Conservation (phyloP, 2,113 vertebrate species). For the Stercorarius parasiticus region DNA sequence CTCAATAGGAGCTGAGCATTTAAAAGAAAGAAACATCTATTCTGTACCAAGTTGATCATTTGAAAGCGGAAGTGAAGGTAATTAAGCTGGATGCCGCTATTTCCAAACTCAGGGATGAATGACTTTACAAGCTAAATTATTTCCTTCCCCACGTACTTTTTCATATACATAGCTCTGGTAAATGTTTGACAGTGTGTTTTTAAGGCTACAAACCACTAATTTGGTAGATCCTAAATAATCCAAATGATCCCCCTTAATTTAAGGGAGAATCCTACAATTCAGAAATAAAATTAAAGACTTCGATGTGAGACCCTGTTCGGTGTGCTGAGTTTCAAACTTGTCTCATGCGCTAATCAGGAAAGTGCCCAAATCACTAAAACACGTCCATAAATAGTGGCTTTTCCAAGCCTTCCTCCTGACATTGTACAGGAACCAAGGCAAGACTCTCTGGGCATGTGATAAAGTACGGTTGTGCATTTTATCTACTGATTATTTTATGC, state of each 20-base stretch:
- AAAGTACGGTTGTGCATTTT: neutral
- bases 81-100: neutral
- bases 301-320: accelerated
- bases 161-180: neutral
- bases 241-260: neutral
- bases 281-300: neutral
- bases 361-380: neutral
- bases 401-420: neutral
- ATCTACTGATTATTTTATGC: neutral
- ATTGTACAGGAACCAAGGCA: neutral
- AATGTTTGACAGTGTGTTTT: neutral
- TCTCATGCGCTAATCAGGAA: accelerated
- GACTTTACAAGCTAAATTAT: neutral
- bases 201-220: neutral
- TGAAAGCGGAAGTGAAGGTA: neutral
- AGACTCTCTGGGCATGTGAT: neutral
- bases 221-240: neutral
- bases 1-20: neutral
- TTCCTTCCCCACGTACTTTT: neutral
- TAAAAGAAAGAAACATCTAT: neutral
- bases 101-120: neutral
- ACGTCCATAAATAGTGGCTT: neutral
- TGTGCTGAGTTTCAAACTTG: neutral
- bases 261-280: neutral
- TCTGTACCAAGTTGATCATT: neutral